phyloP scores from a whole-genome alignment of 2,113 vertebrate genomes.

The Oryzias woworae region DNA sequence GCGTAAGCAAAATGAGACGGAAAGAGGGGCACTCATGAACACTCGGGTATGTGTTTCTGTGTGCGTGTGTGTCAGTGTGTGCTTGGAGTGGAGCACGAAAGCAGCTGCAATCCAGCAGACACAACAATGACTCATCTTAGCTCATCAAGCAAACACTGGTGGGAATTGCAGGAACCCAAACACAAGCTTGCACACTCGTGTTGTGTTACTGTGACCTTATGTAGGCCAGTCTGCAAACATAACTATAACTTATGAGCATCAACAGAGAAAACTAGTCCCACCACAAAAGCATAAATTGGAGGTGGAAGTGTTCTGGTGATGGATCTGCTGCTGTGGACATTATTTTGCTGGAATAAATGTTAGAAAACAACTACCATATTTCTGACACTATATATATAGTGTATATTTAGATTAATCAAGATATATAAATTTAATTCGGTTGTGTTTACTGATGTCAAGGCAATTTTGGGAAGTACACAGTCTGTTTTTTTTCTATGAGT shows the following conservation, averaged over 20 bases:
- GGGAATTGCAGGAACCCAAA: conserved; percentile 46
- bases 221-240: background rate
- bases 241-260: conserved; percentile 6
- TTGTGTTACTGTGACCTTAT: conserved; percentile 6
- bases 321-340: too few species aligned
- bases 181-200: conserved; percentile 2
- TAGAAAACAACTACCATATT: too few species aligned
- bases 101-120: conserved; percentile 52
- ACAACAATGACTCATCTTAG: conserved; percentile 63
- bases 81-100: conserved; percentile 27
- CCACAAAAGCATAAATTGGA: background rate
- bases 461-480: too few species aligned
- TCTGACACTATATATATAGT: too few species aligned
- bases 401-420: too few species aligned
- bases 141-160: conserved; percentile 34
- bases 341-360: too few species aligned
- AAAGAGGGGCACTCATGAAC: conserved; percentile 30
- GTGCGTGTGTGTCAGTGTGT: conserved; percentile 14
- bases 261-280: conserved; percentile 3
- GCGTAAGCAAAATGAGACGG: conserved; percentile 43
- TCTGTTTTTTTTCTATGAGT: too few species aligned
- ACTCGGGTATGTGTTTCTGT: background rate
- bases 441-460: too few species aligned
- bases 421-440: too few species aligned
- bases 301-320: too few species aligned